Conservation (phyloP, 1,140 invertebrate genomes). For the Zaprionus vittiger region DNA sequence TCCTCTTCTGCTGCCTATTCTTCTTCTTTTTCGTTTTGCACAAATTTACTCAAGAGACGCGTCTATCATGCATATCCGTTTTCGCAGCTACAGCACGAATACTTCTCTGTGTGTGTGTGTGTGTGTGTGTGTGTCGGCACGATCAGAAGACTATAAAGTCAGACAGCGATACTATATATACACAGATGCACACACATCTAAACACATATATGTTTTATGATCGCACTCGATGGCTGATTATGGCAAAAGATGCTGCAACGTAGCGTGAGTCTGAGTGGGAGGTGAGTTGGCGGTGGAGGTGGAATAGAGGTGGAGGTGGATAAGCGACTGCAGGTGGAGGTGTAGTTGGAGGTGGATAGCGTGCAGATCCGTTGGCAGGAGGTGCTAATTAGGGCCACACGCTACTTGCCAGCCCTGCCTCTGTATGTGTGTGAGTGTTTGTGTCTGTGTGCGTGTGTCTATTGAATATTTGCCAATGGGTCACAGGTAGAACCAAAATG, state of each 20-base stretch:
- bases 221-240: constrained; percentile 53
- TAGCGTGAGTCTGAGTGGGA: constrained; percentile 18
- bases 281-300: constrained; percentile 11
- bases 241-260: constrained; percentile 41
- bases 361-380: constrained; percentile 44
- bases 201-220: constrained; percentile 22
- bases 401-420: constrained; percentile 14
- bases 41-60: constrained; percentile 36
- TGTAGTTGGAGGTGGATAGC: constrained; percentile 21
- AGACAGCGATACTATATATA: constrained; percentile 28
- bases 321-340: constrained; percentile 4
- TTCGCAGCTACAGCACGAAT: constrained; percentile 44
- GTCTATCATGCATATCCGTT: constrained; percentile 73
- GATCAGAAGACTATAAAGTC: constrained; percentile 63
- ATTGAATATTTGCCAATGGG: constrained; percentile 55
- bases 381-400: constrained; percentile 77
- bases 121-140: constrained; percentile 55
- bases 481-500: constrained; percentile 43
- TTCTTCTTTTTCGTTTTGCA: constrained; percentile 25
- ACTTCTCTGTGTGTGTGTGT: background rate
- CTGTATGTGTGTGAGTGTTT: background rate
- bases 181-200: background rate
- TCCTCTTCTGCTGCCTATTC: constrained; percentile 3
- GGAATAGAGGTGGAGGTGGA: constrained; percentile 14
- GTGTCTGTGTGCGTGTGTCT: background rate